Evolutionary conservation across 2,113 vertebrate species (phyloP), one percentile per base, ranked within the genome.

Genomic region (Hippoglossus stenolepis): DNA sequence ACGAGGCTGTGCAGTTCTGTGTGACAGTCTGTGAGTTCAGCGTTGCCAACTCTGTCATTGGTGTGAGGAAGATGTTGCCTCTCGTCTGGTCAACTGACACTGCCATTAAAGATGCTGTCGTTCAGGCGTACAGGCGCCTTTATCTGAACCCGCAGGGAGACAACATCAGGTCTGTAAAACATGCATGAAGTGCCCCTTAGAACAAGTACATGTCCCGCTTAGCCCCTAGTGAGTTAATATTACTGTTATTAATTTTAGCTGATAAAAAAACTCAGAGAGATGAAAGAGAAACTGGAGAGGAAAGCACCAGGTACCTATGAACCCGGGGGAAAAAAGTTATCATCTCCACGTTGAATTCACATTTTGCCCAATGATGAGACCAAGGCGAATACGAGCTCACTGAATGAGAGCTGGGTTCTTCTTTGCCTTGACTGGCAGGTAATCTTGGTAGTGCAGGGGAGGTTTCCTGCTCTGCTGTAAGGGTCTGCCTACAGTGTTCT

Each of bases 1-100:
- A 97, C 90, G 97, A 99, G 91, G 95, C 96, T 3, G 96, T 99
- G 76, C 96, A 98, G 88, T 99, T 99, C 91, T 99, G 97, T 67
- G 97, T 99, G 87, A 96, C 94, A 0, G 97, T 96, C 1, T 96
- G 95, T 0, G 93, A 98, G 87, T 99, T 99, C 84, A 95, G 95
- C 2, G 94, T 99, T 8, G 95, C 97, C 18, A 94, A 98, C 87
- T 96, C 97, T 0, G 77, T 98, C 49, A 89, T 89, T 1, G 97
- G 97, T 4, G 94, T 99, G 21, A 95, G 97, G 66, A 97, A 94
- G 73, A 98, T 99, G 97, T 91, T 99, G 45, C 97, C 97, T 0
- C 94, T 99, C 59, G 88, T 99, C 73, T 99, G 97, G 97, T 97
- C 97, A 0, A 96, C 96, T 38, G 97, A 99, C 38, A 84, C 95